These are phyloP conservation scores for Cremastobaeus sp. DNA, from an alignment of 2,888 invertebrate species.

Conservation along the genomic window DNA sequence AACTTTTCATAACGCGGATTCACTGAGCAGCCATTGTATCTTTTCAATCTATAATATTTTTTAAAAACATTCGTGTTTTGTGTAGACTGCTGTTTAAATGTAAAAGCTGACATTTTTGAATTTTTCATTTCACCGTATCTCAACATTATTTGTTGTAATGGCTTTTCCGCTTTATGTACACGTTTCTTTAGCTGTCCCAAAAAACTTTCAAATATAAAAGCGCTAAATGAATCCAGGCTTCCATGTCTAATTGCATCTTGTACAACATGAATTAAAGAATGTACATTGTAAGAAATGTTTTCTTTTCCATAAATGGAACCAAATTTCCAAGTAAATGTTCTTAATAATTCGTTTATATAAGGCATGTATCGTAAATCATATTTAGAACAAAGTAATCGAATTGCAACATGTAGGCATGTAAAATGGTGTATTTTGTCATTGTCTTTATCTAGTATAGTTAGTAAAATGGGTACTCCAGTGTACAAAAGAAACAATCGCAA, in stretches of 20 bases:
- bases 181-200: constrained; percentile 17
- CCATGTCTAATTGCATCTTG: constrained; percentile 15
- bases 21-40: neutral
- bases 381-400: constrained; percentile 24
- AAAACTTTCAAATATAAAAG: constrained; percentile 28
- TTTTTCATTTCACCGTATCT: constrained; percentile 33
- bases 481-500: constrained; percentile 60
- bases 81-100: too few species aligned
- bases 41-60: constrained; percentile 9
- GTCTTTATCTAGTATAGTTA: constrained; percentile 44
- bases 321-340: neutral
- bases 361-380: neutral
- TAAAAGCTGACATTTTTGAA: constrained; percentile 6
- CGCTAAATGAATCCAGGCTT: constrained; percentile 12
- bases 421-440: constrained; percentile 56
- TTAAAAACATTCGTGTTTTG: neutral
- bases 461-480: constrained; percentile 63
- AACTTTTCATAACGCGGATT: constrained; percentile 11
- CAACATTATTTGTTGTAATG: constrained; percentile 14
- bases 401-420: constrained; percentile 56
- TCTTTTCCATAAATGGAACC: constrained; percentile 19
- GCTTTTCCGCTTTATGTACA: constrained; percentile 26
- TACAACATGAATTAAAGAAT: constrained; percentile 12
- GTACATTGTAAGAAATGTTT: constrained; percentile 32
- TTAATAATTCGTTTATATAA: constrained; percentile 24